These are phyloP conservation scores for Chaetorhynchus papuensis DNA, from an alignment of 2,113 vertebrate species.

Conservation along the genomic window DNA sequence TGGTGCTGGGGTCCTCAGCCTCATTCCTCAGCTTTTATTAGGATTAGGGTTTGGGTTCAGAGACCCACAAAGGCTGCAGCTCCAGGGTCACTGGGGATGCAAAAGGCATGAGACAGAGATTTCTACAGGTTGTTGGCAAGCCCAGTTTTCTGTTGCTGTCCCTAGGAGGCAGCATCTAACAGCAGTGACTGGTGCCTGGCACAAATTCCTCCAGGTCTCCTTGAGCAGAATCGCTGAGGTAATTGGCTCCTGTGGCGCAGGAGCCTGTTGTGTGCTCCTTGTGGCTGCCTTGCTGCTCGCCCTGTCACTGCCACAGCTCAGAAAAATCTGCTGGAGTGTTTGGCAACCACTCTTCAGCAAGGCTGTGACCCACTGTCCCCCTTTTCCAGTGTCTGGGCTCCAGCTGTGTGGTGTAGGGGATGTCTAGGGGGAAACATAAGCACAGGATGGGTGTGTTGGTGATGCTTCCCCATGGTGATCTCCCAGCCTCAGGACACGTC, in stretches of 20 bases:
- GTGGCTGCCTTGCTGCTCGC: not conserved
- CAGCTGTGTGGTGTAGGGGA: not conserved
- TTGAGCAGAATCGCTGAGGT: fast-evolving
- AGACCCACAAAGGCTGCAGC: not conserved
- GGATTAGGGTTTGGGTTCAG: not conserved
- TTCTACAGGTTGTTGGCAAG: not conserved
- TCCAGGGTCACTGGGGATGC: not conserved
- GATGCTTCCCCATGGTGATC: not conserved
- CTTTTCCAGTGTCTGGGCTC: not conserved
- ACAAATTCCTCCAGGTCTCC: not conserved
- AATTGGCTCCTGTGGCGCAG: fast-evolving
- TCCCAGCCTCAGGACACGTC: not conserved
- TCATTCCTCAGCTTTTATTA: not conserved
- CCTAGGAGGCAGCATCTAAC: not conserved
- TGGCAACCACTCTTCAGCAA: not conserved
- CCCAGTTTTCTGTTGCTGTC: not conserved
- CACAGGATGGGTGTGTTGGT: not conserved
- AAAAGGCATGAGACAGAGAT: not conserved
- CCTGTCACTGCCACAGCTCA: not conserved
- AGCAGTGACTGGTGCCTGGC: not conserved
- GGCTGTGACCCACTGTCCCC: not conserved
- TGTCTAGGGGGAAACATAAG: not conserved
- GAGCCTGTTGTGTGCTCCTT: fast-evolving
- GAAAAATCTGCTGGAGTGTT: not conserved
- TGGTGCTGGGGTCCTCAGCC: not conserved